phyloP scores from a whole-genome alignment of 2,888 invertebrate genomes.

The Drosophila merina region DNA sequence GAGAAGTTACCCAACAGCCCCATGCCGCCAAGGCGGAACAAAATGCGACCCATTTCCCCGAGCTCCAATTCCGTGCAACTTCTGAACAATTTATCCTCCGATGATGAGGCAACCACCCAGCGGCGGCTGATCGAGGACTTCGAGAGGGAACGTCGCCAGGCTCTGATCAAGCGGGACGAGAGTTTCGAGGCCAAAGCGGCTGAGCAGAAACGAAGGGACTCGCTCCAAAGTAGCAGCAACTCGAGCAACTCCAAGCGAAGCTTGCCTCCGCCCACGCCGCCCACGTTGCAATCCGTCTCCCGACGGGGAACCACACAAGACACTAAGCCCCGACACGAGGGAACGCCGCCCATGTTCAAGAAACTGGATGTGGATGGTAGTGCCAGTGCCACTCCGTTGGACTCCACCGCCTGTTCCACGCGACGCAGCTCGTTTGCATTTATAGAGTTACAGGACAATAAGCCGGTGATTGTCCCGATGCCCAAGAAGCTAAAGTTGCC shows the following conservation, averaged over 20 bases:
- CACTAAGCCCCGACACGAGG: slow-evolving; percentile 56
- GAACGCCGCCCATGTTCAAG: slow-evolving; percentile 78
- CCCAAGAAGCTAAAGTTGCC: slow-evolving; percentile 75
- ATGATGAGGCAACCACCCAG: slow-evolving; percentile 52
- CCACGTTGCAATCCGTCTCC: slow-evolving; percentile 6
- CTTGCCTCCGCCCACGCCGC: slow-evolving; percentile 61
- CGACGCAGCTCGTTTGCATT: slow-evolving; percentile 81
- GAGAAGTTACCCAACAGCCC: slow-evolving; percentile 79
- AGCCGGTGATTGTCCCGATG: slow-evolving; percentile 78
- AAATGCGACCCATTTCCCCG: slow-evolving; percentile 54
- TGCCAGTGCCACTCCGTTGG: slow-evolving; percentile 45
- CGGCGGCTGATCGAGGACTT: slow-evolving; percentile 79
- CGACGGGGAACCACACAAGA: slow-evolving; percentile 66
- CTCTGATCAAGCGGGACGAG: slow-evolving; percentile 81
- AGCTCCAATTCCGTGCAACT: slow-evolving; percentile 65
- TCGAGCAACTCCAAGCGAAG: slow-evolving; percentile 61
- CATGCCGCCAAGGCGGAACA: slow-evolving; percentile 67
- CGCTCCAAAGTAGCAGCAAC: slow-evolving; percentile 60
- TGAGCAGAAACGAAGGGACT: slow-evolving; percentile 57
- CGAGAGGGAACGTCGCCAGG: slow-evolving; percentile 80
- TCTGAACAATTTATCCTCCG: slow-evolving; percentile 66
- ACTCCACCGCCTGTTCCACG: slow-evolving; percentile 66
- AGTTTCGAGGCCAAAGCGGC: slow-evolving; percentile 69
- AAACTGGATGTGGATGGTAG: slow-evolving; percentile 65
- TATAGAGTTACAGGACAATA: slow-evolving; percentile 79